These are phyloP conservation scores for Drosophila nigrodunni DNA, from an alignment of 1,140 invertebrate species.

Conservation along the genomic window DNA sequence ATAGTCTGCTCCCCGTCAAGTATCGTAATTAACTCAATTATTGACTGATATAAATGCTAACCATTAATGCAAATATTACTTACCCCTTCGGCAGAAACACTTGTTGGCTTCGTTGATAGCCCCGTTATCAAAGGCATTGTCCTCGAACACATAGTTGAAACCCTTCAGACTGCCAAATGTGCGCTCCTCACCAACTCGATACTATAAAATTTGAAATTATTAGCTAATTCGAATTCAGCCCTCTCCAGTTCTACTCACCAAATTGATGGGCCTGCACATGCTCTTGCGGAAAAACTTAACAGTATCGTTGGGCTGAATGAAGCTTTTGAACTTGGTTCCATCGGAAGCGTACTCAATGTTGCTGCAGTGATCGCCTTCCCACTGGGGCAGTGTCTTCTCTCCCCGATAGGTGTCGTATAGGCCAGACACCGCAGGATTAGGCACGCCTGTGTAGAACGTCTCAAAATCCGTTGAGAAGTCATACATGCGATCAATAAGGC, in stretches of 20 bases:
- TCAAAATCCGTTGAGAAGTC: constrained; percentile 92
- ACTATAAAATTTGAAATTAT: constrained; percentile 85
- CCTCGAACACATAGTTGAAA: constrained; percentile 89
- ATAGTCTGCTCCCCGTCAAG: neutral
- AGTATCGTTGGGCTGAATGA: constrained; percentile 88
- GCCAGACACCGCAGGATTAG: constrained; percentile 87
- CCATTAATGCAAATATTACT: constrained; percentile 26
- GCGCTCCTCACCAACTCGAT: constrained; percentile 86
- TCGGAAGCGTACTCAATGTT: constrained; percentile 92
- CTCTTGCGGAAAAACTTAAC: constrained; percentile 93
- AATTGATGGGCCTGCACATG: constrained; percentile 90
- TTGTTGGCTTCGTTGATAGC: constrained; percentile 89
- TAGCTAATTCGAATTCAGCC: neutral
- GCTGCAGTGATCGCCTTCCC: constrained; percentile 89
- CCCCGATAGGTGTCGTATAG: constrained; percentile 92
- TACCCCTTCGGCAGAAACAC: constrained; percentile 90
- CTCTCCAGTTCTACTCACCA: constrained; percentile 86
- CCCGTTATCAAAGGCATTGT: constrained; percentile 92
- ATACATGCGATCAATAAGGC: constrained; percentile 94
- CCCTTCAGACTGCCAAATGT: constrained; percentile 86
- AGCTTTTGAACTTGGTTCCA: constrained; percentile 92
- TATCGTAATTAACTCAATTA: constrained; percentile 6
- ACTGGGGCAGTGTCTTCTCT: constrained; percentile 89
- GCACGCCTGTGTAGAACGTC: constrained; percentile 91
- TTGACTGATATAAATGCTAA: constrained; percentile 4